phyloP scores from a whole-genome alignment of 2,797 vertebrate species.

The Sebastes iracundus region DNA sequence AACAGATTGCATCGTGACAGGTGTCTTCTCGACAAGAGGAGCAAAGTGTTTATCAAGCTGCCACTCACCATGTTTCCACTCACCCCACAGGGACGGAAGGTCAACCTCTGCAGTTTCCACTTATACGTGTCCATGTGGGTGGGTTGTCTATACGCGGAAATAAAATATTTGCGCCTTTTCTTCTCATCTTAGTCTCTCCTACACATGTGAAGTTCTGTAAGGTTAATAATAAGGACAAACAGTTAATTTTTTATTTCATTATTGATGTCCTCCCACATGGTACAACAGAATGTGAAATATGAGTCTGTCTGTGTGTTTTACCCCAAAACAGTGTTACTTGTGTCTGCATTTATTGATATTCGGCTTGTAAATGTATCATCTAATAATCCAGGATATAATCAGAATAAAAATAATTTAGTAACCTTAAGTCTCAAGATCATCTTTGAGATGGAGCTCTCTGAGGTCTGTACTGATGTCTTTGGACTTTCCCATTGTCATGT shows the following conservation, averaged over 20 bases:
- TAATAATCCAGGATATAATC: neutral
- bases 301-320: neutral
- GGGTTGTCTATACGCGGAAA: neutral
- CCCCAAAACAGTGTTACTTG: neutral
- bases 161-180: neutral
- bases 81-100: neutral
- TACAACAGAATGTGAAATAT: neutral
- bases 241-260: neutral
- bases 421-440: neutral
- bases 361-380: neutral
- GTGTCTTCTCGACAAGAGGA: slow-evolving; percentile 24
- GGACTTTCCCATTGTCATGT: neutral
- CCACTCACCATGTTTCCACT: slow-evolving; percentile 44
- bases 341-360: neutral
- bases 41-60: slow-evolving; percentile 51
- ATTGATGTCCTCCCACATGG: neutral
- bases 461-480: neutral
- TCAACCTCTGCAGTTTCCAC: slow-evolving; percentile 30
- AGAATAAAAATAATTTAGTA: neutral
- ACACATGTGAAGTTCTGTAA: neutral
- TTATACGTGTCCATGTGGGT: neutral
- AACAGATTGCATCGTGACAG: slow-evolving; percentile 35
- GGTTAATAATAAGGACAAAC: neutral
- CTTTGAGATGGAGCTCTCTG: neutral
- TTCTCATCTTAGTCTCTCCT: neutral